Percentiles rank a stretch among this genome's conserved stretches.
phyloP scores from a whole-genome alignment of 2,113 vertebrate species.

The Struthidea cinerea region DNA sequence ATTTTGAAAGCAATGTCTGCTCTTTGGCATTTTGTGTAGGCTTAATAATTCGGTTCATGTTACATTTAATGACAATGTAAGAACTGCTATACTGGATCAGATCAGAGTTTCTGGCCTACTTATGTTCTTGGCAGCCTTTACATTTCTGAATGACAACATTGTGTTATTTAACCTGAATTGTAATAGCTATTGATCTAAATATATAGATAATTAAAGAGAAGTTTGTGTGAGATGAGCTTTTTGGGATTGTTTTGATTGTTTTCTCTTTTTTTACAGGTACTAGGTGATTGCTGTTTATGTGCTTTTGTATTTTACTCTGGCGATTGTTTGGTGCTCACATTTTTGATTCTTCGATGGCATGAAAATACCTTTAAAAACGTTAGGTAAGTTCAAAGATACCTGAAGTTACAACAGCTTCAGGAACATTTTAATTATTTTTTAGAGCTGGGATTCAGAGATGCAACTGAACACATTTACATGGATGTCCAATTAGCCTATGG shows the following conservation, averaged over 20 bases:
- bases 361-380: slow-evolving; percentile 59
- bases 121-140: background rate
- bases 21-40: background rate
- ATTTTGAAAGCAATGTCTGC: background rate
- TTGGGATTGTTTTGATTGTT: background rate
- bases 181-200: background rate
- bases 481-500: background rate
- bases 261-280: slow-evolving; percentile 61
- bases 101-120: background rate
- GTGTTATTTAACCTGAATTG: background rate
- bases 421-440: background rate
- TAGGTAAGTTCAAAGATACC: slow-evolving; percentile 65
- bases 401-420: background rate
- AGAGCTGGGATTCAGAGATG: background rate
- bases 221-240: background rate
- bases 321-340: slow-evolving; percentile 76
- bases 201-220: background rate
- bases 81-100: background rate
- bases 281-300: slow-evolving; percentile 85
- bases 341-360: slow-evolving; percentile 83
- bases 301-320: slow-evolving; percentile 84
- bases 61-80: background rate
- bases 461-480: background rate
- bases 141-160: background rate
- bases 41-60: fast-evolving